Base-by-base conservation (phyloP, 2,888 invertebrate genomes). In the Aplocera efformata region DNA sequence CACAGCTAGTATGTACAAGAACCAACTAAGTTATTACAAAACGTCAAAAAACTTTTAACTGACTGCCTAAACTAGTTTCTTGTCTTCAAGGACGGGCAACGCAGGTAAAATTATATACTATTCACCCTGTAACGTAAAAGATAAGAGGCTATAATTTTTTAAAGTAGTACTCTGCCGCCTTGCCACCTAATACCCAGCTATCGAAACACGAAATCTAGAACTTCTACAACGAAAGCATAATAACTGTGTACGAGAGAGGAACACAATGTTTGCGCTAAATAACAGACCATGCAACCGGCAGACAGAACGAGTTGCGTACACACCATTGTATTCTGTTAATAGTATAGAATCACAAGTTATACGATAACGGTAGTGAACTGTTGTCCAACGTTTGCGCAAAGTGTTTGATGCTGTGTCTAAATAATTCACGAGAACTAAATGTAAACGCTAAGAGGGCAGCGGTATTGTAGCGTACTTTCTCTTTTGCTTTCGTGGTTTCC, bases 261-360 rank as follows among this genome's bases (percentile, higher is more conserved):
- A 53, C 49, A 49, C 48, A 10, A 10, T n/a, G 25, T 21, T 13
- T 24, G 24, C 25, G 10, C 5, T 8, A 10, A 30, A 42, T 28
- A 37, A 32, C 13, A 21, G 10, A 22, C 47, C 56, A 67, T 63
- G 56, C 66, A 73, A 79, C 73, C 64, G 68, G 72, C 70, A 17
- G 3, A 17, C 13, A 17, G 3, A 17, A 2, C 5, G 2, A 3
- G 13, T 17, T 68, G 50, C 53, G 60, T 62, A 65, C 51, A 57
- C 55, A 56, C 57, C 52, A 58, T 61, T 64, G 58, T 63, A 63
- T 64, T 60, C 63, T 63, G 59, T 64, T 65, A 61, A 67, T 66
- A 62, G 59, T 60, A 59, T 58, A 60, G 54, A 51, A 59, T 55
- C 50, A 57, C 47, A 54, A 48, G 55, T 51, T 58, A 69, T 58